A percentile compares a stretch with the other conserved stretches of the same genome.
Conservation (phyloP, 1,140 invertebrate genomes). For the Nasonia giraulti region DNA sequence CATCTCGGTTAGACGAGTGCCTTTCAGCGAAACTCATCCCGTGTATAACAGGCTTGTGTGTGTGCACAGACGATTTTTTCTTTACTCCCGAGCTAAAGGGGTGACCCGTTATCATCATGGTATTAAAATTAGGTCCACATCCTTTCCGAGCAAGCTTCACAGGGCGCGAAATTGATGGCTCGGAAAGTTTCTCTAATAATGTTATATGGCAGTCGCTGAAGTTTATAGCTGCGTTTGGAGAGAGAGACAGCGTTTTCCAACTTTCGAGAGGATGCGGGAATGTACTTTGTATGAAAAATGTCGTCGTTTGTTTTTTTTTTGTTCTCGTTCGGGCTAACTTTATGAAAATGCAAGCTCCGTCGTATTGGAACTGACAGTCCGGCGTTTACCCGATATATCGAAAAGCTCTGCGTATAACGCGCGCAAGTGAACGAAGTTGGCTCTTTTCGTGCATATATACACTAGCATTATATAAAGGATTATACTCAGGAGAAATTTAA, state of each 20-base stretch:
- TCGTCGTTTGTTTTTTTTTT: background rate
- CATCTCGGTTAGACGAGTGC: conserved; percentile 36
- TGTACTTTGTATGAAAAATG: background rate
- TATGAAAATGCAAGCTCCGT: too few species aligned
- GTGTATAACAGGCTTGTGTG: background rate
- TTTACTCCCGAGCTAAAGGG: background rate
- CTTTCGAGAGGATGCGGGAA: background rate
- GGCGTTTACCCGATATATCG: too few species aligned
- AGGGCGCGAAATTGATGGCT: background rate
- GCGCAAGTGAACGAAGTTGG: too few species aligned
- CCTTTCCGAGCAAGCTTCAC: too few species aligned
- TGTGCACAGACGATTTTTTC: background rate
- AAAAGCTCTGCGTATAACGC: too few species aligned
- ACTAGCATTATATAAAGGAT: background rate
- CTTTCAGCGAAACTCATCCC: conserved; percentile 39
- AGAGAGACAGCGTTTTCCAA: background rate
- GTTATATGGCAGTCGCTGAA: background rate
- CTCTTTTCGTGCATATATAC: too few species aligned
- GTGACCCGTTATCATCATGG: background rate
- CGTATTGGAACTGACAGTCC: too few species aligned
- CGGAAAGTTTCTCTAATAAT: background rate
- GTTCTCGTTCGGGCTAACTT: too few species aligned
- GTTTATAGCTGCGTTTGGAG: too few species aligned
- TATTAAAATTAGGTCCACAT: background rate
- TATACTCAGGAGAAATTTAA: background rate